Evolutionary conservation across 2,797 vertebrate species (phyloP).

Genomic region (Gorsachius magnificus): DNA sequence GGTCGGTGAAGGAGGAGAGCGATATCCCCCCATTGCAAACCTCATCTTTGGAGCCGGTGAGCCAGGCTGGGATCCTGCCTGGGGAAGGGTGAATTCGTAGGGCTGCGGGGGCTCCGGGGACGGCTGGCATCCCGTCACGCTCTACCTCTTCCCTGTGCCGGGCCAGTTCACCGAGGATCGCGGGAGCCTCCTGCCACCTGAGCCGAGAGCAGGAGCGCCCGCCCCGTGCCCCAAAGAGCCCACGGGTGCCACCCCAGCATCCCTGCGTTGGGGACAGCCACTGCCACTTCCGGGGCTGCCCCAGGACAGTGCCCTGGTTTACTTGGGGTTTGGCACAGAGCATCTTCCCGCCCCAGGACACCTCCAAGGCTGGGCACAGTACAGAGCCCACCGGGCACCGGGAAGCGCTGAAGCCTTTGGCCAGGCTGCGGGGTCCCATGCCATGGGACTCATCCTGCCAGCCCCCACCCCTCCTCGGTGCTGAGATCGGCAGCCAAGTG

Average conservation of each 20-base stretch:
- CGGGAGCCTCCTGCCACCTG: conserved; percentile 54
- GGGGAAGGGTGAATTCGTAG: neutral
- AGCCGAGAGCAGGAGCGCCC: conserved; percentile 56
- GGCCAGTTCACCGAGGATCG: fast-evolving
- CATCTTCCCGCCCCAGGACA: neutral
- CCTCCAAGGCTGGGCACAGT: neutral
- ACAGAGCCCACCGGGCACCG: fast-evolving
- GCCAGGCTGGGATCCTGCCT: neutral
- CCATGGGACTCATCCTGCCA: neutral
- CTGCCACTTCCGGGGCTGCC: neutral
- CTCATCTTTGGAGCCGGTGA: neutral
- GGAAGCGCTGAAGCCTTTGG: neutral
- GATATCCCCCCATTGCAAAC: fast-evolving
- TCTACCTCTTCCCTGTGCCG: neutral
- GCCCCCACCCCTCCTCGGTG: neutral
- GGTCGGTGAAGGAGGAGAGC: neutral
- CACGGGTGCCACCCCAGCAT: neutral
- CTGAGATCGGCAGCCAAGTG: neutral
- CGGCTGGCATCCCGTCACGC: neutral
- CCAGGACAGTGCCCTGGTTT: neutral
- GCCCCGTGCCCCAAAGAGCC: neutral
- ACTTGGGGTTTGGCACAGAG: fast-evolving
- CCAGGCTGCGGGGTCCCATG: fast-evolving
- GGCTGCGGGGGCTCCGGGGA: neutral
- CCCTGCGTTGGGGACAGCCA: fast-evolving